Evolutionary conservation across 2,888 invertebrate genomes (phyloP), one percentile per base, ranked within the genome.

Genomic region (Drosophila testacea): DNA sequence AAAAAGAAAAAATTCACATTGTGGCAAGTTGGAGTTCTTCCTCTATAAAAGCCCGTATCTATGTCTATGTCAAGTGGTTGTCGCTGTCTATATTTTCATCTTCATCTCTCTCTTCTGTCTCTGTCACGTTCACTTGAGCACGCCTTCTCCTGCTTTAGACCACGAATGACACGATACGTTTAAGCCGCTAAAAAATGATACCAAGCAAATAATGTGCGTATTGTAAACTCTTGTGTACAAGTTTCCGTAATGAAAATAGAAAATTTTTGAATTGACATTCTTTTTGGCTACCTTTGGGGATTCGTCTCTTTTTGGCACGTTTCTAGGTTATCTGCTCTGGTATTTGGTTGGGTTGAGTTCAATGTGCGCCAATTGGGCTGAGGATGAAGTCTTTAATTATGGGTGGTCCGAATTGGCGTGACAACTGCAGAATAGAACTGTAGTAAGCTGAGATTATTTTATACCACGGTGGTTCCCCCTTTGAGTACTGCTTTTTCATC

Each of bases 161-260:
- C 42, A 62, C 55, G 69, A 82, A 79, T 82, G 64, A 47, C 66
- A 61, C 61, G 62, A 74, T 70, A 75, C 61, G 51, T 65, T 81
- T 79, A 83, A 88, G 88, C 88, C 79, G 69, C 83, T 75, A 41
- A 83, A 89, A 66, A 83, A 83, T 89, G 81, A 76, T 83, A 83
- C 51, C 86, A 56, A 67, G 69, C 78, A 83, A 83, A 89, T 77
- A 88, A 77, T 79, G 86, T 76, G 56, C 64, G 69, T 68, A 78
- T 81, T 88, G 81, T 64, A 57, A 81, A 47, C 22, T 22, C 32
- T 11, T 16, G 47, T 47, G 13, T 30, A 9, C 47, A 30, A 47
- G n/a, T 54, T 74, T 66, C 66, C 69, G 67, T 73, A 89, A 89
- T 85, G 90, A 79, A 89, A 83, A 88, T 85, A 85, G 77, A 71